Percentiles rank a stretch among this genome's conserved stretches.
These are phyloP conservation scores for Sandelia bainsii DNA, from an alignment of 2,797 vertebrate species.

Conservation along the genomic window DNA sequence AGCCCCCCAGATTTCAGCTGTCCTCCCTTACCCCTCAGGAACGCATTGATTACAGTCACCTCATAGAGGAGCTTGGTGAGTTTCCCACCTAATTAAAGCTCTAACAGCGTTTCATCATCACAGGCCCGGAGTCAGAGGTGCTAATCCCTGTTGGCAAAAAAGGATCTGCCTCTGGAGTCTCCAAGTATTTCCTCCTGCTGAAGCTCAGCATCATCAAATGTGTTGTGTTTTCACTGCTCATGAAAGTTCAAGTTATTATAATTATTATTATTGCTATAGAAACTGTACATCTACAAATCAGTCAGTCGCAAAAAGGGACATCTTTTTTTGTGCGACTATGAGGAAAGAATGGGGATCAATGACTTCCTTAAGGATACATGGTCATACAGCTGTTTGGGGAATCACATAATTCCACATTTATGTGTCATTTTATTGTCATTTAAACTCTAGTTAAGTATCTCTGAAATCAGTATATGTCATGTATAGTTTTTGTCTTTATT, in stretches of 20 bases:
- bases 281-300: too few relatives aligned
- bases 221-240: not conserved
- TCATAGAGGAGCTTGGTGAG: constrained; percentile 96
- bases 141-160: constrained; percentile 29
- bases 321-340: too few relatives aligned
- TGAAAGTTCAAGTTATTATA: not conserved
- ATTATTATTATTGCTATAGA: too few relatives aligned
- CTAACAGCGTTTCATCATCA: constrained; percentile 41
- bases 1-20: constrained; percentile 90
- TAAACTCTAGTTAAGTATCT: too few relatives aligned
- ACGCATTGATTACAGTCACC: constrained; percentile 94
- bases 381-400: not conserved
- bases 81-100: constrained; percentile 39
- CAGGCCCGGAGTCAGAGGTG: constrained; percentile 22
- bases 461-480: not conserved
- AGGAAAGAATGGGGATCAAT: not conserved
- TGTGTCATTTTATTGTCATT: not conserved
- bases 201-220: constrained; percentile 4
- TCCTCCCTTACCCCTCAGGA: constrained; percentile 97
- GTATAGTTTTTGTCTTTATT: not conserved
- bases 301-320: too few relatives aligned
- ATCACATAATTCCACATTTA: not conserved
- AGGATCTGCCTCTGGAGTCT: constrained; percentile 21
- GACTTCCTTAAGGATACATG: not conserved
- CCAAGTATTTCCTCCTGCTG: constrained; percentile 32